A percentile compares a stretch with the other conserved stretches of the same genome.
Conservation (phyloP, 2,797 vertebrate genomes). For the Acanthiza pusilla region DNA sequence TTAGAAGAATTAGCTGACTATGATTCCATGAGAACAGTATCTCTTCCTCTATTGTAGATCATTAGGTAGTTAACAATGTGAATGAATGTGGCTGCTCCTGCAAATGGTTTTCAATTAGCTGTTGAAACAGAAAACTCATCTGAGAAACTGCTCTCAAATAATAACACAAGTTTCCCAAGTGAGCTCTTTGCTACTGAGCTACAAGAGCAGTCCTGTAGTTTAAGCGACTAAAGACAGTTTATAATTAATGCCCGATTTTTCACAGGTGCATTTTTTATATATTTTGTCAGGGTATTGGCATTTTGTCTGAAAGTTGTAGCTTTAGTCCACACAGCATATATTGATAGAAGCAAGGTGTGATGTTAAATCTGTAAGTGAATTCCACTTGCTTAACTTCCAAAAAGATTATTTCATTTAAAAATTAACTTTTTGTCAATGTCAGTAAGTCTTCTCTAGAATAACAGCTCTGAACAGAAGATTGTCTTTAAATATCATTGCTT, state of each 20-base stretch:
- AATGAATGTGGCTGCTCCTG: not conserved
- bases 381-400: not conserved
- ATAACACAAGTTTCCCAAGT: not conserved
- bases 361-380: conserved; percentile 32
- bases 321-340: conserved; percentile 1
- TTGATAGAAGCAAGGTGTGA: not conserved
- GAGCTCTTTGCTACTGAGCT: not conserved
- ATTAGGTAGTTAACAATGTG: conserved; percentile 4
- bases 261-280: not conserved
- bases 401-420: conserved; percentile 48
- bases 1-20: not conserved
- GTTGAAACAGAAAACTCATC: conserved; percentile 10
- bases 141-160: conserved; percentile 17
- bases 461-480: conserved; percentile 25
- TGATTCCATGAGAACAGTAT: not conserved
- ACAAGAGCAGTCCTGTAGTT: not conserved
- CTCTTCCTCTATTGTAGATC: not conserved
- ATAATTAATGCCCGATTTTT: not conserved
- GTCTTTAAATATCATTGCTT: not conserved
- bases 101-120: conserved; percentile 29
- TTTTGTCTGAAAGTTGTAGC: conserved; percentile 45
- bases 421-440: conserved; percentile 22
- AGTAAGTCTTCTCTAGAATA: not conserved
- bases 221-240: not conserved
- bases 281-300: conserved; percentile 16